Conservation (phyloP, 2,113 vertebrate species). For the Aix galericulata region DNA sequence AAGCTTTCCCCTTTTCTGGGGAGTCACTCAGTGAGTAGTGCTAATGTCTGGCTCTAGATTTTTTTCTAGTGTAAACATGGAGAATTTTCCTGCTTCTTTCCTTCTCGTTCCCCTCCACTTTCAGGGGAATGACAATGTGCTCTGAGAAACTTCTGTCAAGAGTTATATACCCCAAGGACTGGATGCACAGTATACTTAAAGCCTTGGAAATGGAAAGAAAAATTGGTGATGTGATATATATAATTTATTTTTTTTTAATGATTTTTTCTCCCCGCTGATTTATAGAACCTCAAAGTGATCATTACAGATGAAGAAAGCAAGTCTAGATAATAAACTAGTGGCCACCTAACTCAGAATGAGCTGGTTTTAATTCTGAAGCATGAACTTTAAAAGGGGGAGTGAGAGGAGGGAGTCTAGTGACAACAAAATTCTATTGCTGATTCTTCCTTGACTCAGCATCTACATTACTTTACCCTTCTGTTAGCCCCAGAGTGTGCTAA, state of each 20-base stretch:
- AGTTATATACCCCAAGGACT: neutral
- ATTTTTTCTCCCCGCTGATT: neutral
- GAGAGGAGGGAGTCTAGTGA: too few relatives aligned
- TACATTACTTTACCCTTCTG: neutral
- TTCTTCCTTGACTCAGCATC: neutral
- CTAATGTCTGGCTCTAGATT: neutral
- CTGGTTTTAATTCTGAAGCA: neutral
- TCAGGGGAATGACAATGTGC: neutral
- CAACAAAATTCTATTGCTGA: neutral
- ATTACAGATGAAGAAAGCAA: neutral
- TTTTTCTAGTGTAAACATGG: neutral
- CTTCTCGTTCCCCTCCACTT: neutral
- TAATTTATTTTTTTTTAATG: neutral
- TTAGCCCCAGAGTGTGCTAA: neutral
- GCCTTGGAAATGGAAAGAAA: neutral
- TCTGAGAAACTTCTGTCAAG: neutral
- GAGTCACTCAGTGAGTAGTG: fast-evolving
- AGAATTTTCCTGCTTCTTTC: neutral
- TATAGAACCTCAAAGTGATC: neutral
- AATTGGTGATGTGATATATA: neutral
- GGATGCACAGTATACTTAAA: neutral
- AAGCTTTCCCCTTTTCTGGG: neutral
- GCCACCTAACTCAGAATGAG: neutral
- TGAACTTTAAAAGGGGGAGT: neutral
- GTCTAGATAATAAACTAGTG: neutral